Base-by-base conservation (phyloP, 2,113 vertebrate species). In the Aptenodytes patagonicus region DNA sequence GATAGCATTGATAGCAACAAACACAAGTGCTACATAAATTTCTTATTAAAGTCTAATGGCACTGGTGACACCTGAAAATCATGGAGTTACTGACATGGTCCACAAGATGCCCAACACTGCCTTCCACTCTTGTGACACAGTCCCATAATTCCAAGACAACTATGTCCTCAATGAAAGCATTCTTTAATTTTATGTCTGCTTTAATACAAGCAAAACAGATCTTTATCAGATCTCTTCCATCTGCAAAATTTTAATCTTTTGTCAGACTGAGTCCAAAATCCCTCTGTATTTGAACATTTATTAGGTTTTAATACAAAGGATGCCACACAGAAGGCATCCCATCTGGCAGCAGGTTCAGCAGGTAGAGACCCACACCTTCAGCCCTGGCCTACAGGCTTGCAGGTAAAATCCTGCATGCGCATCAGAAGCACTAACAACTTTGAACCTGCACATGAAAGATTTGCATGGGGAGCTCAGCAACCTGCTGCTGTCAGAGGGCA, bases 391-490 rank as follows among this genome's bases (percentile, higher is more conserved):
- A 1, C 38, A 20, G 57, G 21, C 46, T 66, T 9, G 32, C 60
- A 31, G 73, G 46, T 13, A 13, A 12, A 42, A 11, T 1, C 42
- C 57, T 11, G 1, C 2, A 0, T 2, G 22, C 1, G 0, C 36
- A 6, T 7, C 2, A 1, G 20, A 4, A 47, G 51, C 22, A 0
- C 64, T 17, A 16, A 12, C 17, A 9, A 4, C 5, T 5, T 2
- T 1, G 31, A 7, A 7, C 0, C 1, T 0, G 18, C 34, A 4
- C 15, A 2, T 2, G 16, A 6, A 24, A 36, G 44, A 28, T 10
- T 3, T 8, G 29, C n/a, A 11, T 2, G 0, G 60, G 47, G 36
- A 51, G 2, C 38, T 28, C 64, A 36, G 36, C 18, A 11, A 6
- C 49, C 24, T 12, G 26, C 58, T 9, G 40, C 71, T 15, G 34